Conservation (phyloP, 1,140 invertebrate species). For the Solen grandis region DNA sequence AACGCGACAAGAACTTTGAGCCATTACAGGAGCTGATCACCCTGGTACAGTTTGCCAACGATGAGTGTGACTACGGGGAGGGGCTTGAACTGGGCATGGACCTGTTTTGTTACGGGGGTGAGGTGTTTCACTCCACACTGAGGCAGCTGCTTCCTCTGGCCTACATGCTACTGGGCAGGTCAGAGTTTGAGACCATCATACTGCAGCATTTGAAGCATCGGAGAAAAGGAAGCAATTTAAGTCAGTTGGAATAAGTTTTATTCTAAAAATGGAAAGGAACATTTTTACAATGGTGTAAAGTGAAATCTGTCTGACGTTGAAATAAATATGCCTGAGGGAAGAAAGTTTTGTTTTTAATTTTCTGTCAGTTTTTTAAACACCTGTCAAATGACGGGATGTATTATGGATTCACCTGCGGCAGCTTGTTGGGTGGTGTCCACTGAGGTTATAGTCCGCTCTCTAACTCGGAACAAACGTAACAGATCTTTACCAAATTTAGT, state of each 20-base stretch:
- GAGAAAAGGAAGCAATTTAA: slow-evolving; percentile 72
- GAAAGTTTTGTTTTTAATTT: too few relatives aligned
- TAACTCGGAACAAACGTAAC: too few relatives aligned
- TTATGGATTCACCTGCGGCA: too few relatives aligned
- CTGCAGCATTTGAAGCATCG: slow-evolving; percentile 85
- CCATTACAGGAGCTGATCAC: slow-evolving; percentile 84
- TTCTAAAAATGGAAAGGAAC: too few relatives aligned
- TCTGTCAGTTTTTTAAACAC: too few relatives aligned
- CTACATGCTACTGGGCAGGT: slow-evolving; percentile 89
- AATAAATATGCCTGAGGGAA: too few relatives aligned
- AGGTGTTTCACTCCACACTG: slow-evolving; percentile 85
- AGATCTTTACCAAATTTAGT: too few relatives aligned
- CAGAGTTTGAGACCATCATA: slow-evolving; percentile 88
- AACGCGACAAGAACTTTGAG: slow-evolving; percentile 84
- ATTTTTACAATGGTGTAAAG: too few relatives aligned
- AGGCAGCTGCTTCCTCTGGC: slow-evolving; percentile 87
- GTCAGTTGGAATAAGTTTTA: slow-evolving; percentile 59
- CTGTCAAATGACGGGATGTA: too few relatives aligned
- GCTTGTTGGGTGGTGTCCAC: too few relatives aligned
- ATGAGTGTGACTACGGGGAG: slow-evolving; percentile 97
- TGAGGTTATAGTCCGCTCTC: too few relatives aligned
- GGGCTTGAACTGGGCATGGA: slow-evolving; percentile 93
- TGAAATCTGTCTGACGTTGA: too few relatives aligned
- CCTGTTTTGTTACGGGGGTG: slow-evolving; percentile 86
- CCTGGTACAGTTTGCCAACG: slow-evolving; percentile 90